These are phyloP conservation scores for Emydura subglobosa DNA, from an alignment of 2,113 vertebrate genomes.

Conservation along the genomic window DNA sequence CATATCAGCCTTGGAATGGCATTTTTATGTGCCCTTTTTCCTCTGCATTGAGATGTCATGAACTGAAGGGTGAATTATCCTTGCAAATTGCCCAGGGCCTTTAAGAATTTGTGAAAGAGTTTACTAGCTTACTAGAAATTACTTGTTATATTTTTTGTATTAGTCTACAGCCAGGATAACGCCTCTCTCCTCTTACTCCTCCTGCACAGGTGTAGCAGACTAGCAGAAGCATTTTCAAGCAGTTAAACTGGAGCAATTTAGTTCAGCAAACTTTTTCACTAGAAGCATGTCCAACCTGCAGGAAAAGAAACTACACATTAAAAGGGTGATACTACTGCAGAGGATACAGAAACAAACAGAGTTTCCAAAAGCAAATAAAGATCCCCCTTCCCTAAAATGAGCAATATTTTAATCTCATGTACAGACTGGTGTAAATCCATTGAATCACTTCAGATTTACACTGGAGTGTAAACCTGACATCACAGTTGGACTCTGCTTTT, in stretches of 20 bases:
- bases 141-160: constrained; percentile 41
- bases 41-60: not conserved
- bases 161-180: constrained; percentile 41
- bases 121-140: constrained; percentile 37
- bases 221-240: constrained; percentile 55
- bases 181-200: constrained; percentile 57
- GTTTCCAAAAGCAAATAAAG: constrained; percentile 14
- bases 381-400: not conserved
- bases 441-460: not conserved
- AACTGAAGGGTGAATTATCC: not conserved
- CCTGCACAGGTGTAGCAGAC: constrained; percentile 58
- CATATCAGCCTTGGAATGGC: not conserved
- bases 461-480: not conserved
- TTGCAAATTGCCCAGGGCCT: not conserved
- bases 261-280: constrained; percentile 42
- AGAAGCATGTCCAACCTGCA: constrained; percentile 52
- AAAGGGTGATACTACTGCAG: constrained; percentile 58
- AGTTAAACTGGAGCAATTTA: constrained; percentile 46
- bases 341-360: constrained; percentile 56
- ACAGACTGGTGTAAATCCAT: not conserved
- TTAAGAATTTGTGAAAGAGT: not conserved
- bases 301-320: constrained; percentile 65
- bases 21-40: not conserved
- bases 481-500: not conserved
- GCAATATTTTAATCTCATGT: not conserved